Conservation (phyloP, 2,113 vertebrate genomes). For the Microcebus tavaratra region DNA sequence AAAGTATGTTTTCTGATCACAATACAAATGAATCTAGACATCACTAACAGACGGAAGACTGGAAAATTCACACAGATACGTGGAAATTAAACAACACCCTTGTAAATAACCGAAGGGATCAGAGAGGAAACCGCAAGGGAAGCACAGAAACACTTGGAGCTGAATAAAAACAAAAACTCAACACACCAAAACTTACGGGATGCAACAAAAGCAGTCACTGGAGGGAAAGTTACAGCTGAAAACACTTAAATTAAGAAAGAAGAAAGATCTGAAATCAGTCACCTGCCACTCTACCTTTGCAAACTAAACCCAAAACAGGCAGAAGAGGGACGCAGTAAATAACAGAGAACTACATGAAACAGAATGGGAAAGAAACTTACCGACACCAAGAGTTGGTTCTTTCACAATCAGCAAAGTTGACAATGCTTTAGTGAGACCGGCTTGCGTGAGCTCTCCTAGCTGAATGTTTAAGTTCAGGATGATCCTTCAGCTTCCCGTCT, state of each 20-base stretch:
- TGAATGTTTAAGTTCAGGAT: neutral
- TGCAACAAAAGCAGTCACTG: neutral
- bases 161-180: neutral
- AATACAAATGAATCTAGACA: neutral
- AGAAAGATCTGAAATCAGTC: neutral
- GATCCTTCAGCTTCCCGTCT: neutral
- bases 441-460: neutral
- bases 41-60: neutral
- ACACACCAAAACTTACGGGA: no score
- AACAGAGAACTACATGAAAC: neutral
- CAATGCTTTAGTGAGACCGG: accelerated
- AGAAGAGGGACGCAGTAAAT: neutral
- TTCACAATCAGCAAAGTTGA: neutral
- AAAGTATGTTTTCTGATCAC: neutral
- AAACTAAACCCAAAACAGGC: neutral
- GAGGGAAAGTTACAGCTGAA: neutral
- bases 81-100: neutral
- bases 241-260: neutral
- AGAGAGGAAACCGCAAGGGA: neutral
- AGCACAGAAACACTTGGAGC: neutral
- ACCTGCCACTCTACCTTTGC: neutral
- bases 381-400: neutral
- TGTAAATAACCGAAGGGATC: neutral
- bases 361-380: neutral
- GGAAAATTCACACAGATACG: neutral